These are phyloP conservation scores for Zeugodacus cucurbitae DNA, from an alignment of 1,140 invertebrate genomes.

Conservation along the genomic window DNA sequence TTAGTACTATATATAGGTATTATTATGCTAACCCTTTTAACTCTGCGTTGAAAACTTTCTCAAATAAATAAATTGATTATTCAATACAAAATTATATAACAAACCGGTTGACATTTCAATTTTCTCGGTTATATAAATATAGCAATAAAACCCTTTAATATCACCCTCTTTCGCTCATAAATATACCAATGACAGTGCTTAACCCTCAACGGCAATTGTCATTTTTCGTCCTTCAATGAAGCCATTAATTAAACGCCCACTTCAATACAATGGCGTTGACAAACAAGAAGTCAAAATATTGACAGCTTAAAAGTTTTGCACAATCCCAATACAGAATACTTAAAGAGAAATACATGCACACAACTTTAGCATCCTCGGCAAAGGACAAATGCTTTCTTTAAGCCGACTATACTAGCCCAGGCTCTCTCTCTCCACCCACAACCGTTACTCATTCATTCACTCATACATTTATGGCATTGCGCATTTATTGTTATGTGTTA, in stretches of 20 bases:
- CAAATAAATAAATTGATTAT: background rate
- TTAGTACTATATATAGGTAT: no score
- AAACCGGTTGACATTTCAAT: conserved; percentile 63
- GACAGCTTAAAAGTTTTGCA: conserved; percentile 59
- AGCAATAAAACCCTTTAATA: conserved; percentile 53
- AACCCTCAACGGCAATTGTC: conserved; percentile 41
- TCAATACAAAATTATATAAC: conserved; percentile 55
- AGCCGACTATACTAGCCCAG: background rate
- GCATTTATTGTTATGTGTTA: conserved; percentile 41
- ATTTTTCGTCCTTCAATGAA: conserved; percentile 50
- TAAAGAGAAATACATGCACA: background rate
- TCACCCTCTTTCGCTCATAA: conserved; percentile 52
- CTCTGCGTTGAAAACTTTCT: no score
- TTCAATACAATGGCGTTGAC: conserved; percentile 50
- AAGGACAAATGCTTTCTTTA: background rate
- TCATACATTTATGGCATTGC: conserved; percentile 38
- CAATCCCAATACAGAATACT: conserved; percentile 48
- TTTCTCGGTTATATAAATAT: conserved; percentile 63
- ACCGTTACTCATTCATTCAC: conserved; percentile 6
- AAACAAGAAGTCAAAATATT: conserved; percentile 65
- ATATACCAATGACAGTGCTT: conserved; percentile 43
- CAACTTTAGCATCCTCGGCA: background rate
- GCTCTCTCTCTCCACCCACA: background rate
- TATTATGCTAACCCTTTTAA: no score
- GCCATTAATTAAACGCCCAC: conserved; percentile 65